Base-by-base conservation (phyloP, 1,140 invertebrate genomes). In the Arctopsyche grandis region DNA sequence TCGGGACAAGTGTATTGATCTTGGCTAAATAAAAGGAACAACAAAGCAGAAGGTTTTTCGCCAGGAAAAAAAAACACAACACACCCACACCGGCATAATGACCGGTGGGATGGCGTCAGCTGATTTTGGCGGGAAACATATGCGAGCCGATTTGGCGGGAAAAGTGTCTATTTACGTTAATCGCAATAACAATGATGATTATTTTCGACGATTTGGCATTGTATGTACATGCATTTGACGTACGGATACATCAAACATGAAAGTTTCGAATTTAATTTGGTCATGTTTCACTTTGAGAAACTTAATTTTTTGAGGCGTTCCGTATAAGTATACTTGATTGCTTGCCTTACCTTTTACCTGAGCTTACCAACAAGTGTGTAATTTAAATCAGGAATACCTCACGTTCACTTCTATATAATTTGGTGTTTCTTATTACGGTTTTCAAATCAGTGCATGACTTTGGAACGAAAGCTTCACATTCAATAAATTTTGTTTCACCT, bases 1-100 rank as follows among this genome's bases (percentile, higher is more conserved):
- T 58, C 52, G 71, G 71, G 71, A 75, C 71, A 75, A 75, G 71
- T 75, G 71, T 75, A 75, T 75, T 75, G 71, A 75, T 75, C 71
- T 75, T 48, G 43, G 38, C 46, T 46, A 38, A 75, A 75, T 75
- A 75, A 75, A 75, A 75, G 71, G 22, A 75, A 24, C 71, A 75
- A 75, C 71, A 56, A 56, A 75, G 24, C 71, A 75, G 71, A 75
- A 71, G 69, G 69, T 46, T 71, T 66, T 66, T 71, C 69, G 69
- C 69, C 12, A 71, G 69, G 9, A 75, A 56, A 29, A 75, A 60
- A 60, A 60, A 60, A 60, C 56, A 38, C 29, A 38, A 21, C n/a
- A 60, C 48, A 52, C 48, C 48, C 48, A 52, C 48, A 52, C 16
- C 48, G 12, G 16, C 48, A 52, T 52, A 52, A 52, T 52, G 48